A percentile compares a stretch with the other conserved stretches of the same genome.
phyloP scores from a whole-genome alignment of 2,113 vertebrate genomes.

The Muntiacus muntjak region DNA sequence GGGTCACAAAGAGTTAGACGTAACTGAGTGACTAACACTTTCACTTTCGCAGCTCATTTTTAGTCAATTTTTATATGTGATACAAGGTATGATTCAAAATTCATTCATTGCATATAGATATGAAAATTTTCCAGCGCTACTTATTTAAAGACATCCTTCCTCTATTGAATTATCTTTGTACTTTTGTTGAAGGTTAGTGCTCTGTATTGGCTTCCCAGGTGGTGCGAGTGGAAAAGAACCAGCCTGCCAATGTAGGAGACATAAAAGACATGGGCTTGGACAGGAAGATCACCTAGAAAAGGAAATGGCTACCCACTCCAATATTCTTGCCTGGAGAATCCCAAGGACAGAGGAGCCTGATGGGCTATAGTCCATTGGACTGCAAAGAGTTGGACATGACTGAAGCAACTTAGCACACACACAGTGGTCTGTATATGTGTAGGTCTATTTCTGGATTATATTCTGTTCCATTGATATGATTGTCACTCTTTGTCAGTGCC shows the following conservation, averaged over 20 bases:
- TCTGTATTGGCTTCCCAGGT: not conserved
- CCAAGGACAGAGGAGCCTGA: not conserved
- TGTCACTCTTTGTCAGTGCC: not conserved
- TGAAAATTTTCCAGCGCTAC: not conserved
- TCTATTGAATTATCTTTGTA: not conserved
- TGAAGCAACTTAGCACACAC: not conserved
- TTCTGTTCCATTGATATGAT: not conserved
- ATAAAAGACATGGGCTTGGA: not conserved
- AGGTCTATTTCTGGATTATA: not conserved
- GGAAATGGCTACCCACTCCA: not conserved
- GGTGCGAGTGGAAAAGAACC: not conserved
- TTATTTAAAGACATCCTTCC: not conserved
- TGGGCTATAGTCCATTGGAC: not conserved
- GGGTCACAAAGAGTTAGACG: not conserved
- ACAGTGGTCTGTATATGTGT: not conserved
- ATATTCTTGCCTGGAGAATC: not conserved
- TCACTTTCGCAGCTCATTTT: not conserved
- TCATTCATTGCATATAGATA: not conserved
- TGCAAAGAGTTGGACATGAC: not conserved
- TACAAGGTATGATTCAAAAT: not conserved
- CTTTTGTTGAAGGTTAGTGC: not conserved
- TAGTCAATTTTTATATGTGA: not conserved
- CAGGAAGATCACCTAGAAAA: not conserved
- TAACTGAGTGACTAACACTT: not conserved
- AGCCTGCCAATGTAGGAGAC: not conserved